These are phyloP conservation scores for Littorina saxatilis DNA, from an alignment of 1,140 invertebrate species.

Conservation along the genomic window DNA sequence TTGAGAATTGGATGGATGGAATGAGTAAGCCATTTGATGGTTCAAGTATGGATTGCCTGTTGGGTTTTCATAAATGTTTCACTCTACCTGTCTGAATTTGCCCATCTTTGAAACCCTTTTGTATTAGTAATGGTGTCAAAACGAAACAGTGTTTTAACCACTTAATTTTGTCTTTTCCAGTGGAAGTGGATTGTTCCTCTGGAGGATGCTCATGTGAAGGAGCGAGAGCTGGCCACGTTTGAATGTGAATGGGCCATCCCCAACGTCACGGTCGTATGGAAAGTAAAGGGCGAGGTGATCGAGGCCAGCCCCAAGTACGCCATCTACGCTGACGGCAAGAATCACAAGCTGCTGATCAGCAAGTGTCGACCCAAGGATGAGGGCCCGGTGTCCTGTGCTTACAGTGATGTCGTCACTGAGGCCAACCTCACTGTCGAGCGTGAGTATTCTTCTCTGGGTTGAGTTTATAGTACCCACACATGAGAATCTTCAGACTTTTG, in stretches of 20 bases:
- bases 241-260: conserved; percentile 72
- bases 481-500: too few relatives aligned
- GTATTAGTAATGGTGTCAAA: too few relatives aligned
- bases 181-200: conserved; percentile 70
- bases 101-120: too few relatives aligned
- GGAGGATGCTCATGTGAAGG: conserved; percentile 69
- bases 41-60: too few relatives aligned
- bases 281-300: conserved; percentile 64
- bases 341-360: conserved; percentile 65
- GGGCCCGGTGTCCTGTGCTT: conserved; percentile 67
- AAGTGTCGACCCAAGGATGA: conserved; percentile 68
- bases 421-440: conserved; percentile 70
- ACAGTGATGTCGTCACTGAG: conserved; percentile 62
- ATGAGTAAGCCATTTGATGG: too few relatives aligned
- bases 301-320: conserved; percentile 70
- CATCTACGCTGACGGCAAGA: conserved; percentile 64
- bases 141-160: too few relatives aligned
- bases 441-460: conserved; percentile 53
- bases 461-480: too few relatives aligned
- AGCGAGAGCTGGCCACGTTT: conserved; percentile 72
- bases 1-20: too few relatives aligned
- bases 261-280: conserved; percentile 71
- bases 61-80: too few relatives aligned
- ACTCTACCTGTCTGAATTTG: too few relatives aligned
- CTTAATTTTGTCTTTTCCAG: conserved; percentile 67